Percentiles rank a stretch among this genome's conserved stretches.
phyloP scores from a whole-genome alignment of 2,113 vertebrate species.

The Cyprinodon brontotheroides region DNA sequence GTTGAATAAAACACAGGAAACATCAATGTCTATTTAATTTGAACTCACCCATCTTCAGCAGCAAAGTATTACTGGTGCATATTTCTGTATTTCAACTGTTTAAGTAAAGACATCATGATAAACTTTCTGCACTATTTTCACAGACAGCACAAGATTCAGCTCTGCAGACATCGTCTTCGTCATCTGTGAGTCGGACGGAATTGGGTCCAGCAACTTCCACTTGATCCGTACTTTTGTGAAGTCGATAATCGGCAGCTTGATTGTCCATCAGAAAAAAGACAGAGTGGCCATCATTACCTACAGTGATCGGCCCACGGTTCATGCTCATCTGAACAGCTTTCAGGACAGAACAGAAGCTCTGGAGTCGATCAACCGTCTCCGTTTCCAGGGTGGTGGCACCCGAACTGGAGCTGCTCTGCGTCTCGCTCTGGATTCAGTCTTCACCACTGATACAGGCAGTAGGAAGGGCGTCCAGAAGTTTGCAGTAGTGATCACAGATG shows the following conservation, averaged over 20 bases:
- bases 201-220: slow-evolving; percentile 52
- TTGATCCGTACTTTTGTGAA: slow-evolving; percentile 72
- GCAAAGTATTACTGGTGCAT: background rate
- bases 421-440: slow-evolving; percentile 69
- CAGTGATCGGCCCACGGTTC: slow-evolving; percentile 36
- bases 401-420: slow-evolving; percentile 75
- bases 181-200: slow-evolving; percentile 77
- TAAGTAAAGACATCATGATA: background rate
- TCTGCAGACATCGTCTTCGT: slow-evolving; percentile 82
- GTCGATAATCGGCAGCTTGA: slow-evolving; percentile 67
- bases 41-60: background rate
- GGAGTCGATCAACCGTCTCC: slow-evolving; percentile 72
- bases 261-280: slow-evolving; percentile 45
- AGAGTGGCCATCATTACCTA: slow-evolving; percentile 80
- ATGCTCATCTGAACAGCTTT: slow-evolving; percentile 74
- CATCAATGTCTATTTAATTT: background rate
- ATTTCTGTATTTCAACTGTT: background rate
- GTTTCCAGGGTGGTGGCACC: slow-evolving; percentile 57
- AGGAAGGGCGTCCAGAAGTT: slow-evolving; percentile 73
- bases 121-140: slow-evolving; percentile 1
- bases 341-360: slow-evolving; percentile 65
- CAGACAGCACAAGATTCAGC: slow-evolving; percentile 74
- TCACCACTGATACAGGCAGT: slow-evolving; percentile 52
- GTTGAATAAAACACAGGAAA: background rate
- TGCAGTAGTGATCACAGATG: slow-evolving; percentile 79